Percentiles rank a stretch among this genome's conserved stretches.
phyloP scores from a whole-genome alignment of 2,888 invertebrate genomes.

The Meloe dianella region DNA sequence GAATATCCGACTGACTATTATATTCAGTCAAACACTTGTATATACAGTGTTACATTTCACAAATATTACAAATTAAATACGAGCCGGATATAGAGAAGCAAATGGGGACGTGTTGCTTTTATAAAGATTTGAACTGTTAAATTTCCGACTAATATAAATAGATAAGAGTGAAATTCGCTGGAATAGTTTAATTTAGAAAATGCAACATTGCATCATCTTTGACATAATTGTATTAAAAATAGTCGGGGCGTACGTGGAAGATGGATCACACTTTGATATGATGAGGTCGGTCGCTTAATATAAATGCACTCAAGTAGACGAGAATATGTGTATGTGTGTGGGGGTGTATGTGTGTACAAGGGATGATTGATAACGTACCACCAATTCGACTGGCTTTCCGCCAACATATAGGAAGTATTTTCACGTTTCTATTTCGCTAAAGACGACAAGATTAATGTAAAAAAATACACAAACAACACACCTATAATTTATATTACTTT shows the following conservation, averaged over 20 bases:
- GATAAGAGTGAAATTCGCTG: neutral
- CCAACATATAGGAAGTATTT: constrained; percentile 37
- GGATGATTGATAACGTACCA: constrained; percentile 50
- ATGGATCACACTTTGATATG: constrained; percentile 57
- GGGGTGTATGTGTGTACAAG: constrained; percentile 27
- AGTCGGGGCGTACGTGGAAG: constrained; percentile 43
- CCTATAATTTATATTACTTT: constrained; percentile 31
- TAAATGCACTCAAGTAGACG: constrained; percentile 44
- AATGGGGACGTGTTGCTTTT: no score
- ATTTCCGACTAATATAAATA: neutral
- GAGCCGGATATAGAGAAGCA: neutral
- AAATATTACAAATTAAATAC: constrained; percentile 37
- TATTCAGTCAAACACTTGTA: constrained; percentile 30
- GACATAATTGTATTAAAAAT: constrained; percentile 36
- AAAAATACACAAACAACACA: constrained; percentile 18
- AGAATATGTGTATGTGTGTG: constrained; percentile 40
- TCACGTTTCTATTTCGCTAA: constrained; percentile 16
- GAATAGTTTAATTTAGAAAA: constrained; percentile 19
- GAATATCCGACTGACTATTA: constrained; percentile 34
- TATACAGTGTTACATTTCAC: constrained; percentile 41
- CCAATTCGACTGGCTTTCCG: constrained; percentile 42
- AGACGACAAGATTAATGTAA: constrained; percentile 29
- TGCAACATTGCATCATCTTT: constrained; percentile 33
- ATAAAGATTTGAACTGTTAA: neutral
- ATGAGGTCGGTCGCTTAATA: constrained; percentile 53